A percentile compares a stretch with the other conserved stretches of the same genome.
Conservation (phyloP, 2,797 vertebrate genomes). For the Myotis vivesi region DNA sequence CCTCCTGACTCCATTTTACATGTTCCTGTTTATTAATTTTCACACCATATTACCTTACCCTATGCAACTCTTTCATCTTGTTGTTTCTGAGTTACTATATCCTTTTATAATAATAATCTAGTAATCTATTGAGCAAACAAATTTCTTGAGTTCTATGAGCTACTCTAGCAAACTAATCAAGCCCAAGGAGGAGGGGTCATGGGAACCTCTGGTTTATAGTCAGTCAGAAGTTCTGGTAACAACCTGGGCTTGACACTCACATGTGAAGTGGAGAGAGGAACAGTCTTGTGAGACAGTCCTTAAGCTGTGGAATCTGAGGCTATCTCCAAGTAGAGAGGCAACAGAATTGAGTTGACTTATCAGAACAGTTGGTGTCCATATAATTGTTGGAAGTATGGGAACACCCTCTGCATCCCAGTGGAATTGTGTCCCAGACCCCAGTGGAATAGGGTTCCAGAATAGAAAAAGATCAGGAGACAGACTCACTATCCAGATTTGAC, state of each 20-base stretch:
- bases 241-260: background rate
- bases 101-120: background rate
- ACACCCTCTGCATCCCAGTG: background rate
- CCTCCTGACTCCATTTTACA: background rate
- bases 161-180: background rate
- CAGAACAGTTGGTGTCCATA: background rate
- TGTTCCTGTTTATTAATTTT: background rate
- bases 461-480: background rate
- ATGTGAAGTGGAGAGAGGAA: background rate
- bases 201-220: background rate
- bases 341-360: background rate
- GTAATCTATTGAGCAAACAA: background rate
- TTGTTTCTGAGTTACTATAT: background rate
- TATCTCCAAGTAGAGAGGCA: background rate
- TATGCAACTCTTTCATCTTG: background rate
- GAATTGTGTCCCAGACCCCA: background rate
- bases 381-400: background rate
- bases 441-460: background rate
- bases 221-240: no score
- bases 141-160: background rate
- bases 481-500: background rate
- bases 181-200: background rate
- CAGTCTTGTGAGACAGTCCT: background rate
- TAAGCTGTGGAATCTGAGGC: background rate
- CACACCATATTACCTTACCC: background rate